A percentile compares a stretch with the other conserved stretches of the same genome.
Evolutionary conservation across 2,113 vertebrate genomes (phyloP).

Genomic region (Scopus umbretta): DNA sequence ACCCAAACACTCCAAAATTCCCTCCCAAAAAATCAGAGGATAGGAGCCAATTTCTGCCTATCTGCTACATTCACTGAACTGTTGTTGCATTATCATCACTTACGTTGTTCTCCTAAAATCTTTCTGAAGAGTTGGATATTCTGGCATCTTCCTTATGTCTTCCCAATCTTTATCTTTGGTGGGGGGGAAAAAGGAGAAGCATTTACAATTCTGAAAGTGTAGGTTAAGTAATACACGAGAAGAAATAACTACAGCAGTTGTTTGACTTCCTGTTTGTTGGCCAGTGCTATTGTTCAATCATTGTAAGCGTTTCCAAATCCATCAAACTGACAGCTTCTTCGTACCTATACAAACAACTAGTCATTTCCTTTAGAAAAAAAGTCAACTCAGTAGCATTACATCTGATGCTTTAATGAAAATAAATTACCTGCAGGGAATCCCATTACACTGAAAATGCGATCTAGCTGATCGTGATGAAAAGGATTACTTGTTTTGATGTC

Average conservation of each 20-base stretch:
- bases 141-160: conserved; percentile 99
- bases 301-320: not conserved
- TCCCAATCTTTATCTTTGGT: conserved; percentile 97
- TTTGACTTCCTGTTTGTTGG: not conserved
- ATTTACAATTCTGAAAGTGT: not conserved
- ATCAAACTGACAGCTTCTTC: not conserved
- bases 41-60: not conserved
- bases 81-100: conserved; percentile 55
- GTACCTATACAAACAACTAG: not conserved
- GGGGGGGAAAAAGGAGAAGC: not conserved
- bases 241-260: not conserved
- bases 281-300: not conserved
- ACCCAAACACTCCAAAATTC: not conserved
- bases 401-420: conserved; percentile 26
- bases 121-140: conserved; percentile 97
- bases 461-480: conserved; percentile 96
- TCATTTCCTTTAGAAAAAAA: not conserved
- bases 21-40: not conserved
- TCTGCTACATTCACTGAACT: not conserved
- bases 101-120: conserved; percentile 99
- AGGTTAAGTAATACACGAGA: not conserved
- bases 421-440: conserved; percentile 95
- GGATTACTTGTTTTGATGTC: conserved; percentile 99
- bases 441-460: conserved; percentile 99
- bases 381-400: not conserved